Evolutionary conservation across 2,888 invertebrate species (phyloP), one percentile per base, ranked within the genome.

Genomic region (Parasteatoda lunata): DNA sequence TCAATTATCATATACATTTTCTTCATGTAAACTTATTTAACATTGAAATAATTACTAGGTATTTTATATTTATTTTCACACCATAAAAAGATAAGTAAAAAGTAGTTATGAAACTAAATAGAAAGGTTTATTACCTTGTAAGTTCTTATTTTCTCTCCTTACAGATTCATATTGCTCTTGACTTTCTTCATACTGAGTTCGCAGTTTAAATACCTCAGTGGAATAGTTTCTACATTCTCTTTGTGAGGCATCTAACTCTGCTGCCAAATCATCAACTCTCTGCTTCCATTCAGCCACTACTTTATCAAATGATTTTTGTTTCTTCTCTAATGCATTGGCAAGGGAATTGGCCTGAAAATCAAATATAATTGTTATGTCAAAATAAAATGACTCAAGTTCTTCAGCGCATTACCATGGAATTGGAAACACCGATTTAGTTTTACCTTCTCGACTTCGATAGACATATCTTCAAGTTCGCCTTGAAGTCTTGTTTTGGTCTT

Each of bases 261-360:
- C 96, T 90, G 97, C 96, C 91, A 98, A 95, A 93, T 99, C 99
- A 92, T 98, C 98, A 5, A 91, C 97, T 95, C 99, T 99, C 94
- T 98, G 96, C 93, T 99, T 98, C 99, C 99, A 99, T 95, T 99
- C 99, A 91, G 97, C 96, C 92, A 99, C 97, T 94, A 98, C 98
- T 94, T 99, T 99, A 95, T 99, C 99, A 94, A 99, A 99, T 90
- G 97, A 97, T 94, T 98, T 98, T 94, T 99, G 99, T 93, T 98
- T 99, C 97, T 99, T 99, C 93, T 99, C 99, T 91, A 99, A 97
- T 90, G 97, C 97, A 92, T 96, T 96, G 93, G 98, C 98, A 92
- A 97, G 96, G 78, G 97, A 96, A 90, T 97, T 97, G 90, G 98
- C 98, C 92, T 89, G 45, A 59, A 64, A 75, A 2, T 9, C 68